These are phyloP conservation scores for Diadumene lineata DNA, from an alignment of 92 coral and sea anemone genomes.

Conservation along the genomic window DNA sequence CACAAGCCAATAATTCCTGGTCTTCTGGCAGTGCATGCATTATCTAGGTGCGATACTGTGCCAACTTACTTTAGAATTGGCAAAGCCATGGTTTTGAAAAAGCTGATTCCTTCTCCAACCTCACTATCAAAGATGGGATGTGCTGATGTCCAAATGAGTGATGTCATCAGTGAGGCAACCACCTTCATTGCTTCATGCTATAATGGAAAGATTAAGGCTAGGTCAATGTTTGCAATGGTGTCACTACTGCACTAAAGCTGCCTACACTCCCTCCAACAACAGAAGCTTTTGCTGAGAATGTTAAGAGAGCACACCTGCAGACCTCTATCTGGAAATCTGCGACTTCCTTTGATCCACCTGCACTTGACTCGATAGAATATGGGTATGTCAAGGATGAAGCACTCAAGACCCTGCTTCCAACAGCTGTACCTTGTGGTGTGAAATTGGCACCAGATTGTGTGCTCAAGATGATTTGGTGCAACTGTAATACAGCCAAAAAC, in stretches of 20 bases:
- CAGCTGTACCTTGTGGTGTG: conserved; percentile 58
- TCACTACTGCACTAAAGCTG: conserved; percentile 47
- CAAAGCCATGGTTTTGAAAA: conserved; percentile 64
- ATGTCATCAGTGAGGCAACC: conserved; percentile 35
- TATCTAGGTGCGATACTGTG: conserved; percentile 76
- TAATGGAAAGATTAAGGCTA: conserved; percentile 22
- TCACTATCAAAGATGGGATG: conserved; percentile 40
- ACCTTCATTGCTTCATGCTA: conserved; percentile 52
- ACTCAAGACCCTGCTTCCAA: too few relatives aligned
- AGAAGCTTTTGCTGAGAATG: conserved; percentile 62
- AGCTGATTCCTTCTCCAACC: conserved; percentile 48
- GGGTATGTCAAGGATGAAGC: too few relatives aligned
- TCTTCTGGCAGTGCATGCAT: conserved; percentile 59
- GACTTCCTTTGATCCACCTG: conserved; percentile 48
- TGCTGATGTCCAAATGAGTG: conserved; percentile 19
- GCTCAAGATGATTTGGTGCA: conserved; percentile 45
- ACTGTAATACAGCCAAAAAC: conserved; percentile 48
- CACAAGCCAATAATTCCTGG: conserved; percentile 55
- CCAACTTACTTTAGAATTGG: conserved; percentile 68
- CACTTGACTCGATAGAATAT: too few relatives aligned
- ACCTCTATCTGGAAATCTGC: conserved; percentile 63
- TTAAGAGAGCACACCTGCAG: conserved; percentile 63
- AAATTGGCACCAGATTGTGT: conserved; percentile 59
- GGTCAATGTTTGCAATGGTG: conserved; percentile 55
- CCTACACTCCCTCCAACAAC: conserved; percentile 58